Percentiles rank a stretch among this genome's conserved stretches.
phyloP scores from a whole-genome alignment of 2,113 vertebrate species.

The Dipodomys merriami region DNA sequence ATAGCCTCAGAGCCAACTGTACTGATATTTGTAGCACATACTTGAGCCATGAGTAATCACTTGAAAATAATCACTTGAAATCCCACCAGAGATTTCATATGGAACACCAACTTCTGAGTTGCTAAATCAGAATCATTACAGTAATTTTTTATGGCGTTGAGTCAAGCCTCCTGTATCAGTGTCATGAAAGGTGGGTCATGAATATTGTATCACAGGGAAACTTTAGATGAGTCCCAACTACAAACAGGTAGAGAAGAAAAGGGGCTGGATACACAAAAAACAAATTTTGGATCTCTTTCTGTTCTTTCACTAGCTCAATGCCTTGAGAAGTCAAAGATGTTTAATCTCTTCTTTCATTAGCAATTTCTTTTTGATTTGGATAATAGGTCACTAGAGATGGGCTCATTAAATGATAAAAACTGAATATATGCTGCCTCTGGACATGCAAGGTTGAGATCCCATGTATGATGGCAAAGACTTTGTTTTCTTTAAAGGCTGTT shows the following conservation, averaged over 20 bases:
- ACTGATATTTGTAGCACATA: not conserved
- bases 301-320: slow-evolving; percentile 43
- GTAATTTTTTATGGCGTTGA: slow-evolving; percentile 11
- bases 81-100: slow-evolving; percentile 37
- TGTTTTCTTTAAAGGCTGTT: slow-evolving; percentile 39
- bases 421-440: not conserved
- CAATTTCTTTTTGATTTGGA: slow-evolving; percentile 51
- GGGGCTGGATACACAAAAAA: not conserved
- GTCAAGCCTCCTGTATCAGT: slow-evolving; percentile 19
- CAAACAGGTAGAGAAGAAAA: slow-evolving; percentile 25
- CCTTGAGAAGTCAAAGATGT: slow-evolving; percentile 61
- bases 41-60: slow-evolving; percentile 17
- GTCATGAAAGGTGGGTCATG: slow-evolving; percentile 39
- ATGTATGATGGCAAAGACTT: not conserved
- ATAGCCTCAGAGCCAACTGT: not conserved
- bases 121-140: slow-evolving; percentile 45
- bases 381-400: slow-evolving; percentile 55
- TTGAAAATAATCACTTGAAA: slow-evolving; percentile 40
- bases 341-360: slow-evolving; percentile 59
- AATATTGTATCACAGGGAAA: slow-evolving; percentile 42
- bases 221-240: slow-evolving; percentile 1
- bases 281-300: not conserved
- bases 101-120: slow-evolving; percentile 18
- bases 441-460: slow-evolving; percentile 8
- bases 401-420: not conserved